Evolutionary conservation across 2,113 vertebrate species (phyloP), one percentile per base, ranked within the genome.

Genomic region (Numida meleagris): DNA sequence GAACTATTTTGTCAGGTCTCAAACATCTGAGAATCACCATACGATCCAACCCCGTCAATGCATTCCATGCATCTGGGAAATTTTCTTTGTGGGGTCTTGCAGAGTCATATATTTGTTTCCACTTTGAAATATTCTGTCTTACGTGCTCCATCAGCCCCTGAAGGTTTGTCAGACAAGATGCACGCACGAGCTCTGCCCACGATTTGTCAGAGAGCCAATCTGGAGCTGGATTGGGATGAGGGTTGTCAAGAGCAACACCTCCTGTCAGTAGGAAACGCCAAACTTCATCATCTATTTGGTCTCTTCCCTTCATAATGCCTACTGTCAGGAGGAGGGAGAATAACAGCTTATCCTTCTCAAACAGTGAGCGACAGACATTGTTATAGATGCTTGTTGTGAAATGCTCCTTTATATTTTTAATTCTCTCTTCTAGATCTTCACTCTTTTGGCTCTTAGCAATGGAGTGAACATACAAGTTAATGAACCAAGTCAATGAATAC

Each of bases 281-380:
- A 16, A 98, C 85, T 2, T 97, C 96, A 70, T 99, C 98, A 1
- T 98, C 96, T 18, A 99, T 90, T 53, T 96, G 76, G 15, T 75
- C 97, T 74, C 98, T 98, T 36, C 98, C 98, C 82, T 99, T 99
- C 98, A 99, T 96, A 74, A 99, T 98, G 73, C 98, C 98, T 0
- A 99, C 82, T 5, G 99, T 99, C 21, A 99, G 97, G 17, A 99
- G 98, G 53, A 99, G 96, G 29, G 99, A 99, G 96, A 99, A 99
- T 9, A 99, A 97, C 63, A 99, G 94, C 92, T 99, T 99, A 80
- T 99, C 99, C 85, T 99, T 99, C 82, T 99, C 99, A 93, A 99
- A 99, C 59, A 99, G 98, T 0, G 99, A 99, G 25, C 98, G 98
- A 71, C 99, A 99, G 45, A 99, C 98, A 0, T 99, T 99, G 25